These are phyloP conservation scores for Condylura cristata DNA, from an alignment of 2,113 vertebrate genomes.

Conservation along the genomic window DNA sequence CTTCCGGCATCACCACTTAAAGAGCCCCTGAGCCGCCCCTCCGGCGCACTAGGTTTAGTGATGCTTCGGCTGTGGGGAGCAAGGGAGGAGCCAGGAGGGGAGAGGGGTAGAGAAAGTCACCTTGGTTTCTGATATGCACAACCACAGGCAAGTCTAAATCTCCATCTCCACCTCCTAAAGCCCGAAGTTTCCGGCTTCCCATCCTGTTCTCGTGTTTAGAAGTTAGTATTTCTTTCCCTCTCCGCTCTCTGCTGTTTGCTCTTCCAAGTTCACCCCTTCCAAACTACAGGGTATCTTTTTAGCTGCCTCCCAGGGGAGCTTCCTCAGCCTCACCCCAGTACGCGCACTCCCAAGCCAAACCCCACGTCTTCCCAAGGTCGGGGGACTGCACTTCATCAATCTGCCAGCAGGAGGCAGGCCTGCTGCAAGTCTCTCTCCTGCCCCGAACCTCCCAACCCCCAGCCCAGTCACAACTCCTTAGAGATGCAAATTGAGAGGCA, in stretches of 20 bases:
- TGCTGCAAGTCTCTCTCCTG: not conserved
- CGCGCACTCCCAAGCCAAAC: too few relatives aligned
- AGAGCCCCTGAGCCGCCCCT: not conserved
- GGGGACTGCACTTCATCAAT: conserved; percentile 1
- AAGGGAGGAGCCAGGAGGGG: not conserved
- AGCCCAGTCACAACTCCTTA: conserved; percentile 88
- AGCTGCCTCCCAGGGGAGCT: not conserved
- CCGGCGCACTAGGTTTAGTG: not conserved
- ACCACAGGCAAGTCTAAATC: not conserved
- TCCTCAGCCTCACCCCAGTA: too few relatives aligned
- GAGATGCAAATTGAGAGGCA: conserved; percentile 90
- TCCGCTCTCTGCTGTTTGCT: not conserved
- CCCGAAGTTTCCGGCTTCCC: not conserved
- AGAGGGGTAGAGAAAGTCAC: not conserved
- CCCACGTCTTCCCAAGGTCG: not conserved
- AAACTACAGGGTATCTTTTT: not conserved
- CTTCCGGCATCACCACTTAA: too few relatives aligned
- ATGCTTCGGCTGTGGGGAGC: not conserved
- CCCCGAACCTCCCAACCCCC: conserved; percentile 35
- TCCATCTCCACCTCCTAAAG: not conserved
- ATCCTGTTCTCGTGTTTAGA: not conserved
- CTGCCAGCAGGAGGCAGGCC: conserved; percentile 46
- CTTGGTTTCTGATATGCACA: not conserved
- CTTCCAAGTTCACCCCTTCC: not conserved
- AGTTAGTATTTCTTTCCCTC: not conserved